Percentiles rank a stretch among this genome's conserved stretches.
These are phyloP conservation scores for Cepaea nemoralis DNA, from an alignment of 1,140 invertebrate genomes.

Conservation along the genomic window DNA sequence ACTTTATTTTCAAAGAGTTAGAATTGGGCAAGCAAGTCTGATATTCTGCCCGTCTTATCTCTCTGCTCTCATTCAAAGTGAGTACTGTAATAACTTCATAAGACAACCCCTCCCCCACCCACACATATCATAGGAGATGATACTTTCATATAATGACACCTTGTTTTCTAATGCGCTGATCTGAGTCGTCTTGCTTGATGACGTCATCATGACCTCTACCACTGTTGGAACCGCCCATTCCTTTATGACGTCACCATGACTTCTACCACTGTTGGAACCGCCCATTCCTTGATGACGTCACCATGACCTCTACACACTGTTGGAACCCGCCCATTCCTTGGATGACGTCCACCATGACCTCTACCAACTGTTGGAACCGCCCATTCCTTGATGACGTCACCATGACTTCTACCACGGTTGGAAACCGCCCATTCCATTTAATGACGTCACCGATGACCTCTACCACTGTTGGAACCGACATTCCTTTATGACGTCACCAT, in stretches of 20 bases:
- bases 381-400: not conserved
- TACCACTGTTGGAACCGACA: not conserved
- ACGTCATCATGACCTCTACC: not conserved
- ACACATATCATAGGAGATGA: too few relatives aligned
- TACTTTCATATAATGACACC: not conserved
- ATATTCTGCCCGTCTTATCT: too few relatives aligned
- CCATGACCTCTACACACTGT: not conserved
- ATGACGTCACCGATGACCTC: not conserved
- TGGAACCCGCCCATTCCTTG: not conserved
- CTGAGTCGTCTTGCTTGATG: not conserved
- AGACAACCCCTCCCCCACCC: too few relatives aligned
- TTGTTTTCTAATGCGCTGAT: not conserved
- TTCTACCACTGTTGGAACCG: not conserved
- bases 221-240: not conserved
- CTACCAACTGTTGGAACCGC: not conserved
- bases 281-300: not conserved
- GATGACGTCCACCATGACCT: not conserved
- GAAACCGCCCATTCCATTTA: not conserved
- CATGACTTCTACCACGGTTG: not conserved
- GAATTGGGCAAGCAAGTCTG: too few relatives aligned
- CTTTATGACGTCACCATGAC: not conserved
- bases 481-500: not conserved
- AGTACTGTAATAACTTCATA: too few relatives aligned
- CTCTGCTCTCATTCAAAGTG: too few relatives aligned
- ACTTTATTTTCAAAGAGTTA: too few relatives aligned